Base-by-base conservation (phyloP, 1,140 invertebrate species). In the Phthorimaea operculella region DNA sequence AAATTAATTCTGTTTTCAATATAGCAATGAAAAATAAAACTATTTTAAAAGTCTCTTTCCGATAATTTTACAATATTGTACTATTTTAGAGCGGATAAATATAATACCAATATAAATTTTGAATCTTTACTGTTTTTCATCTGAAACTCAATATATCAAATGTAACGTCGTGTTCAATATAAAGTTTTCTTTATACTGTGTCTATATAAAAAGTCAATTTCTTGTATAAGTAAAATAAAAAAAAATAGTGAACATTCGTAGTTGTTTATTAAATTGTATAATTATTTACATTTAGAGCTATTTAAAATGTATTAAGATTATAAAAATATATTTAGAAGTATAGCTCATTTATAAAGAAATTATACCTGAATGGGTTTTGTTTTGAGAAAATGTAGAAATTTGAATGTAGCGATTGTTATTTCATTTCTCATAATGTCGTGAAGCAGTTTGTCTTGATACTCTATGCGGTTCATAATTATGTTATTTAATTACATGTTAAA, bases 171-270 rank as follows among this genome's bases (percentile, higher is more conserved):
- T 62, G 55, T 58, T 62, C 55, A 62, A 56, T 48, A 15, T 51
- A 52, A 52, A 49, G 16, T 52, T 12, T 39, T 39, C 36, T 47
- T 11, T 47, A 47, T 47, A 48, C 54, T 52, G 44, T 59, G 51
- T 58, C 58, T 59, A 57, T 59, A 51, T 59, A 55, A 59, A 36
- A 49, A 15, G 60, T 64, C 60, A 64, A 70, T 64, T 64, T 63
- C 51, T 61, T 52, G 50, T 18, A 52, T 57, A 52, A 55, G 44
- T 54, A 58, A 36, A 51, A 52, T 47, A 39, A 39, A 16, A 63
- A 61, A 62, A 64, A 21, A 52, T 60, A 66, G 64, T 66, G 52
- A 70, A 70, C 67, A 63, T 70, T 70, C 67, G 67, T 70, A 66
- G 57, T 60, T 59, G 49, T 58, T 53, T 58, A 47, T 47, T 47